Base-by-base conservation (phyloP, 2,888 invertebrate genomes). In the Chrysodeixis includens region DNA sequence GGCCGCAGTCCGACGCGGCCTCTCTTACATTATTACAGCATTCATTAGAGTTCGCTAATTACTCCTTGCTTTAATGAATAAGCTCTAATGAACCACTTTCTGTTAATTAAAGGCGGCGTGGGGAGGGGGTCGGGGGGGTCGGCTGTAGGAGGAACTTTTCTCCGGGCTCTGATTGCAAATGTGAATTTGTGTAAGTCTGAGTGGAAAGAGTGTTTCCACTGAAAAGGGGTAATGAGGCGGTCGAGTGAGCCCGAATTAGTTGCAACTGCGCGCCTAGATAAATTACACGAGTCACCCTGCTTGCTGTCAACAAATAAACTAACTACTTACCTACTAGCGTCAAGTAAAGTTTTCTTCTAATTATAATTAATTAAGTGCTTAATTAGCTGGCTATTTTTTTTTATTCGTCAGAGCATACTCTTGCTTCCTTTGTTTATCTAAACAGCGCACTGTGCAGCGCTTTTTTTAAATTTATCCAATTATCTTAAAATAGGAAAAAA, bases 51-150 rank as follows among this genome's bases (percentile, higher is more conserved):
- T 97, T 97, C 97, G 97, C 97, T 97, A 97, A 97, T 97, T 97
- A 97, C 97, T 97, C 97, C 97, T 97, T 97, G 97, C 97, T 97
- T 97, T 97, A 97, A 97, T 97, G 97, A 97, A 97, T 97, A 97
- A 97, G 97, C 97, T 97, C 97, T 97, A 97, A 97, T 97, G 97
- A 97, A 97, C 97, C 97, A 97, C 97, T 97, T 97, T 97, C 97
- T 97, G 97, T 97, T 97, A 97, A 97, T 97, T 97, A 97, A 97
- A 97, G 97, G 96, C 97, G 94, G 95, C 95, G 90, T 86, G 87
- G 90, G 87, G 88, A 84, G 68, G 74, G 72, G 75, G 69, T 58
- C 69, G 72, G 78, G 80, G 82, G 74, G 79, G 77, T 79, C 81
- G 84, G 76, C 78, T 85, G 85, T 79, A 70, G 85, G 87, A 86